Percentiles rank a stretch among this genome's conserved stretches.
Conservation (phyloP, 1,140 invertebrate genomes). For the Dermatophagoides farinae region DNA sequence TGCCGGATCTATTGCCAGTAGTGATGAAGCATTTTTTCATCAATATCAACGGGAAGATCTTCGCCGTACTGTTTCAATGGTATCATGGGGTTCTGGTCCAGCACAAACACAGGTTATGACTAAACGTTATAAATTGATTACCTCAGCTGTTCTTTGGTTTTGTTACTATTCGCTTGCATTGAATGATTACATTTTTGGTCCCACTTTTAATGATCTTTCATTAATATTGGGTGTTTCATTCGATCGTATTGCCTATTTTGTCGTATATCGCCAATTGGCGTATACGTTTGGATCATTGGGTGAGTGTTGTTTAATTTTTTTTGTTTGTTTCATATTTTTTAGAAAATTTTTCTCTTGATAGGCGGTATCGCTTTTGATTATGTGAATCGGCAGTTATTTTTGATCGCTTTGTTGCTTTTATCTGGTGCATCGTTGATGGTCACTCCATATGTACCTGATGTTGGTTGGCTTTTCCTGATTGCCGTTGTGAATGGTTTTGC, state of each 20-base stretch:
- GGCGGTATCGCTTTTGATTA: conserved; percentile 6
- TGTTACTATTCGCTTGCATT: conserved; percentile 12
- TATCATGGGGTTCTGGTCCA: not conserved
- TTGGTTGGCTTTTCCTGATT: not conserved
- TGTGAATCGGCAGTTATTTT: conserved; percentile 6
- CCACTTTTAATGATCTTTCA: conserved; percentile 4
- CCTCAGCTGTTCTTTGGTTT: conserved; percentile 9
- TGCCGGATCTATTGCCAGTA: not conserved
- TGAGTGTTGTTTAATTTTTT: not conserved
- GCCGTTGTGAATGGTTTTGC: conserved; percentile 10
- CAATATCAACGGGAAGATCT: not conserved
- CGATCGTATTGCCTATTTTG: conserved; percentile 7
- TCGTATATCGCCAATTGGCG: not conserved
- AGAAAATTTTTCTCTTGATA: not conserved
- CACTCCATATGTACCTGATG: not conserved
- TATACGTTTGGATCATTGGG: conserved; percentile 8
- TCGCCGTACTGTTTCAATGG: conserved; percentile 1
- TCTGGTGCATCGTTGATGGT: not conserved
- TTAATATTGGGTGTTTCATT: not conserved
- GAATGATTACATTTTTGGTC: conserved; percentile 12
- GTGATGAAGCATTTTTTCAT: not conserved
- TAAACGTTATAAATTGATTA: conserved; percentile 7
- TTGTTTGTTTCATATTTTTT: not conserved
- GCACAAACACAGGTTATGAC: conserved; percentile 1
- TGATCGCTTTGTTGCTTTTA: not conserved